Evolutionary conservation across 2,888 invertebrate genomes (phyloP), one percentile per base, ranked within the genome.

Genomic region (Mesoligia furuncula): DNA sequence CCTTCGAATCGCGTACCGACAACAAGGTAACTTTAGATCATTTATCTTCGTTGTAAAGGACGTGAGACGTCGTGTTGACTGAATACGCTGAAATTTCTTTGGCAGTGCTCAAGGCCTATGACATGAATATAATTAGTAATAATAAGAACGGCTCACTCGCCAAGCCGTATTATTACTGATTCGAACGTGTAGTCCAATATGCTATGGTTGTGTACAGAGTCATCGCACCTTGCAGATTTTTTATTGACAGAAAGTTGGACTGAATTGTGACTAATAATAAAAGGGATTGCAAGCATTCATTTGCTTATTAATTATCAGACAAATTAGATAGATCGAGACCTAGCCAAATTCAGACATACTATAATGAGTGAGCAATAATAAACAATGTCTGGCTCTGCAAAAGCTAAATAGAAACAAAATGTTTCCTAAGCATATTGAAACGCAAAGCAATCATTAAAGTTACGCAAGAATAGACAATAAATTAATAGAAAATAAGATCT

Each of bases 1-100:
- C 90, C 90, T 91, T 91, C 85, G 71, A 74, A 71, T 73, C 73
- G 74, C 75, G 66, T 45, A 75, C 80, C 54, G 78, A 68, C 81
- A 88, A 80, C 88, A 85, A 89, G 83, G 87, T 84, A 82, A 87
- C 85, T 79, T 85, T 79, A 79, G 87, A 88, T 89, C 84, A 91
- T 91, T 88, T 87, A 88, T 91, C 91, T 90, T 90, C 85, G 84
- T 86, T 85, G 75, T 72, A 75, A 76, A 83, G 78, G 84, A 87
- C 88, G 84, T 72, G 75, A 78, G 83, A 87, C 89, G 82, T 79
- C 73, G 73, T 78, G 85, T 83, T 87, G 83, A 81, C 77, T 85
- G 87, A 88, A 83, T 74, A 83, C 85, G 74, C 71, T 88, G 87
- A 87, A 88, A 88, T 89, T 88, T 89, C 89, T 89, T 89, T 89